Evolutionary conservation across 2,888 invertebrate species (phyloP).

Genomic region (Iselma pallidipennis): DNA sequence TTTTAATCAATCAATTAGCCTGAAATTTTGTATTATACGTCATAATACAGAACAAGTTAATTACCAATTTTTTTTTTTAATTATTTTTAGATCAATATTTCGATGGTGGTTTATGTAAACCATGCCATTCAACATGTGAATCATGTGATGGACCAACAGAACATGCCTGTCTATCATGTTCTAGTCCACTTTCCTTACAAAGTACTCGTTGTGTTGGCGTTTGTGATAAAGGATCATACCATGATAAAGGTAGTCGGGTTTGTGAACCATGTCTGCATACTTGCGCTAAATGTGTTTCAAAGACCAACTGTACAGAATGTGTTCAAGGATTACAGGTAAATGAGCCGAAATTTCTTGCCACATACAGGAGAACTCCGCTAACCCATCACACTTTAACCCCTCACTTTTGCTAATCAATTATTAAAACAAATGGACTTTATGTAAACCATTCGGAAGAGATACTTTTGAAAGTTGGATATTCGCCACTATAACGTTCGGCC

Average conservation of each 20-base stretch:
- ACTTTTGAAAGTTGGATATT: too few relatives aligned
- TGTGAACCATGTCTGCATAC: conserved; percentile 82
- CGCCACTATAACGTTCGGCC: too few relatives aligned
- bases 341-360: not conserved
- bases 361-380: too few relatives aligned
- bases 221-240: conserved; percentile 72
- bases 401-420: not conserved
- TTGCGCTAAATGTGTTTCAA: conserved; percentile 75
- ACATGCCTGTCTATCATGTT: conserved; percentile 74
- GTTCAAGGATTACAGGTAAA: conserved; percentile 68
- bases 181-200: conserved; percentile 73
- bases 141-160: conserved; percentile 81
- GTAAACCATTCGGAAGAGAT: not conserved
- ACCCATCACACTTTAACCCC: not conserved
- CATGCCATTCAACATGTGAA: conserved; percentile 79
- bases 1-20: too few relatives aligned
- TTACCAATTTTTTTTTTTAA: conserved; percentile 24
- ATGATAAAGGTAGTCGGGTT: conserved; percentile 65
- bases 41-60: too few relatives aligned
- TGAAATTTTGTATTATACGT: too few relatives aligned
- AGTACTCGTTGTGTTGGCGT: conserved; percentile 73
- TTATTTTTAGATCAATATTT: conserved; percentile 71
- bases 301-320: conserved; percentile 81
- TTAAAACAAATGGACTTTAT: not conserved
- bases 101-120: conserved; percentile 70